Base-by-base conservation (phyloP, 2,797 vertebrate genomes). In the Anniella stebbinsi region DNA sequence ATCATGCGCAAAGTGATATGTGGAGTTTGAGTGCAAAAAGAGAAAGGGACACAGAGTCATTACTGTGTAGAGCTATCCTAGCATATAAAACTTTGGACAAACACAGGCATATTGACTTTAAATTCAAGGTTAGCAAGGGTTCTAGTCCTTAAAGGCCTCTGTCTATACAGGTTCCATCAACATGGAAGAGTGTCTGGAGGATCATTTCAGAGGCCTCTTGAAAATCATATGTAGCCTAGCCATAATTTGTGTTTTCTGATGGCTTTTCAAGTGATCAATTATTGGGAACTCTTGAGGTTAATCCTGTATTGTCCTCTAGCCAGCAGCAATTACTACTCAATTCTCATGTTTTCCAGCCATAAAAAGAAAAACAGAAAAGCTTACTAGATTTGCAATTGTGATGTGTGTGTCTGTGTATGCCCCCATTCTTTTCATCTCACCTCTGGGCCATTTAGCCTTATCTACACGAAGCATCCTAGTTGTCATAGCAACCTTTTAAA, bases 381-480 rank as follows among this genome's bases (percentile, higher is more conserved):
- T 54, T 69, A 45, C 45, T 82, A 66, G 70, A 69, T 83, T 83
- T 77, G 60, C 36, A 57, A 54, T 30, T 77, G 60, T 76, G n/a
- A 25, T 63, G 30, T 63, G 60, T 89, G 89, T 92, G 76, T 69
- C 60, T 69, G 87, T 63, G n/a, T 0, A 12, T 54, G 11, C 41
- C 80, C 60, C 0, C 86, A 45, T 93, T 91, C 87, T 91, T 92
- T 88, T 90, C 72, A 91, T 92, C 70, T 94, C 75, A 80, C n/a
- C 89, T 93, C 88, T 83, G 94, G 91, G 83, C 69, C 91, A 87
- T 93, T 92, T 92, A 89, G 86, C 84, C 93, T 96, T 95, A 95
- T 95, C 95, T 95, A 91, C 94, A 93, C 92, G 95, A 95, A 96
- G 95, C 92, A 92, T 89, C 87, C 90, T 83, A 87, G 94, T 95